Conservation (phyloP, 2,888 invertebrate species). For the Drosophila antonietae region DNA sequence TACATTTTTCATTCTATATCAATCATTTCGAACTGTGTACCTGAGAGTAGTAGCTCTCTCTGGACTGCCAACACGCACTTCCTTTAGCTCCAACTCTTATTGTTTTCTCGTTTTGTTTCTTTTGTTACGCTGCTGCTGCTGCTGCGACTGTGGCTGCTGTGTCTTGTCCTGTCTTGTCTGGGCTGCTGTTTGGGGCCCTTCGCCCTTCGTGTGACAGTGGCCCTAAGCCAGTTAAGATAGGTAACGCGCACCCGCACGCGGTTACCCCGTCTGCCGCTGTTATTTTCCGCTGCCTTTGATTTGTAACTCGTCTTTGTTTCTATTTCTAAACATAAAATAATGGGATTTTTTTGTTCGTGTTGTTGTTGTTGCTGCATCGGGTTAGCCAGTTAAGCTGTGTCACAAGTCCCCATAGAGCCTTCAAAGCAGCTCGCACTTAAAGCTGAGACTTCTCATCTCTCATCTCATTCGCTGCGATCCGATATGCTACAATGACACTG, state of each 20-base stretch:
- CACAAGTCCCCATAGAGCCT: background rate
- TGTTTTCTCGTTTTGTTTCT: slow-evolving; percentile 9
- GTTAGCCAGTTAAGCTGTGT: slow-evolving; percentile 1
- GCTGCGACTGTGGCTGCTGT: background rate
- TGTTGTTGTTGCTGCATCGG: background rate
- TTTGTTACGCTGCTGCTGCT: slow-evolving; percentile 1
- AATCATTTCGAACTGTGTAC: background rate
- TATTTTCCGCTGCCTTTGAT: slow-evolving; percentile 10
- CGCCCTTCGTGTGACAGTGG: slow-evolving; percentile 40
- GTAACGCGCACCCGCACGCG: background rate
- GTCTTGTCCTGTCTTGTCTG: background rate
- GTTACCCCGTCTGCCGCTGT: background rate
- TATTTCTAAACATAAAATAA: slow-evolving; percentile 13
- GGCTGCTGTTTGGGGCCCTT: slow-evolving; percentile 10
- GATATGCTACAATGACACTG: background rate
- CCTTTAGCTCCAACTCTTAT: slow-evolving; percentile 10
- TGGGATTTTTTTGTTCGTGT: slow-evolving; percentile 1
- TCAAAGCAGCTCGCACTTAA: background rate
- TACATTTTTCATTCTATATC: background rate
- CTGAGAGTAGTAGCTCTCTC: too few species aligned
- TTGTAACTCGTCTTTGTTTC: slow-evolving; percentile 11
- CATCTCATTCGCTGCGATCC: slow-evolving; percentile 2
- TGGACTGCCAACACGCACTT: slow-evolving; percentile 13
- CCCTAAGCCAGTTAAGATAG: slow-evolving; percentile 53
- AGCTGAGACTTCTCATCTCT: slow-evolving; percentile 3